These are phyloP conservation scores for Drosophila acutilabella DNA, from an alignment of 2,888 invertebrate genomes.

Conservation along the genomic window DNA sequence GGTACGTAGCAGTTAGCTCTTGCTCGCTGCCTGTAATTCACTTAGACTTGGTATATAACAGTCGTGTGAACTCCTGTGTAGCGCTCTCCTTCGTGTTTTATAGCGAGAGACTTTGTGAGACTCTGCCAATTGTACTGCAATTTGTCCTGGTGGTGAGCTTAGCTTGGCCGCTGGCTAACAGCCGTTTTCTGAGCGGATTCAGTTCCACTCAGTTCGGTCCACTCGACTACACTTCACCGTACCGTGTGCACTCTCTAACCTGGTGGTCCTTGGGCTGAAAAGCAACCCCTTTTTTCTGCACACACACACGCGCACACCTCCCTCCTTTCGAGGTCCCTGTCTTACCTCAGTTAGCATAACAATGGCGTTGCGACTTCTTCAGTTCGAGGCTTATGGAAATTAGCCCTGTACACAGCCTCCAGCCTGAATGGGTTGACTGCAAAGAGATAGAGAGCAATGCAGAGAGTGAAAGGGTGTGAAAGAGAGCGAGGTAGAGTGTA, in stretches of 20 bases:
- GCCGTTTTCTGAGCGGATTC: slow-evolving; percentile 50
- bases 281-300: slow-evolving; percentile 62
- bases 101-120: background rate
- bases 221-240: slow-evolving; percentile 25
- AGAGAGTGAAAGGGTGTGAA: background rate
- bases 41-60: too few species aligned
- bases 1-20: too few species aligned
- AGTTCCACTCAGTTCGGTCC: slow-evolving; percentile 17
- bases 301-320: background rate
- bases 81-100: background rate
- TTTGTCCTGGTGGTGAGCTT: slow-evolving; percentile 79
- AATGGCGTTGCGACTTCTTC: slow-evolving; percentile 76
- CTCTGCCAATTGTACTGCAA: slow-evolving; percentile 69
- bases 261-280: slow-evolving; percentile 56
- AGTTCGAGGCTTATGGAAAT: slow-evolving; percentile 75
- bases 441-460: background rate
- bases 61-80: too few species aligned
- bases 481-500: background rate
- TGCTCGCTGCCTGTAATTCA: too few species aligned
- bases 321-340: slow-evolving; percentile 6
- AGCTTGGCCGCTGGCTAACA: slow-evolving; percentile 62
- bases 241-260: slow-evolving; percentile 32
- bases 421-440: slow-evolving; percentile 42
- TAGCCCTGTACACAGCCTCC: slow-evolving; percentile 71
- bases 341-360: slow-evolving; percentile 74